A percentile compares a stretch with the other conserved stretches of the same genome.
phyloP scores from a whole-genome alignment of 2,113 vertebrate species.

The Columba livia region DNA sequence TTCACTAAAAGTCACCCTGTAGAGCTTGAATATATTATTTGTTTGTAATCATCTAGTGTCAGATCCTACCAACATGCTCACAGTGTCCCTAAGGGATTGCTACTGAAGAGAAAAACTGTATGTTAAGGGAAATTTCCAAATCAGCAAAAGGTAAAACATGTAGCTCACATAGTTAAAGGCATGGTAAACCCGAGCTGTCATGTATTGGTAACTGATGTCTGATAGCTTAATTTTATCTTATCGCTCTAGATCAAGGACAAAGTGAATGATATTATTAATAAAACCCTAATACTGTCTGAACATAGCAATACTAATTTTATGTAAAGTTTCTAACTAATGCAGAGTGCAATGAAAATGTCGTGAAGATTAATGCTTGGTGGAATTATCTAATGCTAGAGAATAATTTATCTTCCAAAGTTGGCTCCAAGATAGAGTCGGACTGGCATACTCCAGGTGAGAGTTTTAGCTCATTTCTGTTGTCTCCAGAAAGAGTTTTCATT shows the following conservation, averaged over 20 bases:
- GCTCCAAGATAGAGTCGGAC: neutral
- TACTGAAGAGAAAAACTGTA: neutral
- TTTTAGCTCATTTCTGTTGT: neutral
- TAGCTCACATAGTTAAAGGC: neutral
- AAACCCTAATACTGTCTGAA: constrained; percentile 42
- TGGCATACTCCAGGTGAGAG: constrained; percentile 8
- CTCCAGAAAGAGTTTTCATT: neutral
- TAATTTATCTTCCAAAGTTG: constrained; percentile 57
- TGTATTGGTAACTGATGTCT: constrained; percentile 57
- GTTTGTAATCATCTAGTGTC: neutral
- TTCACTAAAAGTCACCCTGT: constrained; percentile 26
- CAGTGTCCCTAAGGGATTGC: neutral
- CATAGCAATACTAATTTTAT: constrained; percentile 67
- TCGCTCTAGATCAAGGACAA: constrained; percentile 63
- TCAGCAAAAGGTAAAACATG: neutral
- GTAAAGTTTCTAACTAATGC: constrained; percentile 70
- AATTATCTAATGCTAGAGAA: constrained; percentile 66
- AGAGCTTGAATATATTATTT: neutral
- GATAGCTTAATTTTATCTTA: constrained; percentile 70
- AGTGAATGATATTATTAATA: constrained; percentile 66
- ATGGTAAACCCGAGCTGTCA: constrained; percentile 48
- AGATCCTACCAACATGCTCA: neutral
- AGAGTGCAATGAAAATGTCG: constrained; percentile 60
- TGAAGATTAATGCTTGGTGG: constrained; percentile 46
- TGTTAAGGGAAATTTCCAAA: constrained; percentile 23